Conservation (phyloP, 1,140 invertebrate species). For the Berghia stephanieae region DNA sequence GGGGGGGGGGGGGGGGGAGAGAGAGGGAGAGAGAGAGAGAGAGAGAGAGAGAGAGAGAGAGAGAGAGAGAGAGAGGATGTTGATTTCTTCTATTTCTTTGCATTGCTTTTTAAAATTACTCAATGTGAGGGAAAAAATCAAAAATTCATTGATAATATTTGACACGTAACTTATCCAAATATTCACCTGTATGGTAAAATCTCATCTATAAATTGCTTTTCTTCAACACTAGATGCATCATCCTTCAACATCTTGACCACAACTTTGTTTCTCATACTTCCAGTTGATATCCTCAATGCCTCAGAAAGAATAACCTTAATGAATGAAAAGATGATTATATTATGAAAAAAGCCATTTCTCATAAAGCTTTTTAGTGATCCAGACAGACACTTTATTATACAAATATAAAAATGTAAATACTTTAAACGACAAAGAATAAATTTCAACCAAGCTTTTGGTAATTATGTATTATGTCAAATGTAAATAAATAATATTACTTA, state of each 20-base stretch:
- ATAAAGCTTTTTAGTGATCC: too few relatives aligned
- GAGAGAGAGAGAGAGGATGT: background rate
- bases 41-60: background rate
- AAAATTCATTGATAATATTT: background rate
- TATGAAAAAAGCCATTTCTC: background rate
- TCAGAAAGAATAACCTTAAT: slow-evolving; percentile 78
- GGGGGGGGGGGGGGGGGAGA: background rate
- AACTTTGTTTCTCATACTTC: slow-evolving; percentile 62
- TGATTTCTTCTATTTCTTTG: too few relatives aligned
- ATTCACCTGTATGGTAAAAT: slow-evolving; percentile 72
- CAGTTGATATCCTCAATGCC: slow-evolving; percentile 70
- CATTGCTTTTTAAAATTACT: too few relatives aligned
- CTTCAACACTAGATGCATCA: slow-evolving; percentile 75
- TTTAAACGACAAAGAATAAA: slow-evolving; percentile 35
- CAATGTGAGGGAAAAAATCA: background rate
- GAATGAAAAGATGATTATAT: background rate
- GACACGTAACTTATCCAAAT: too few relatives aligned
- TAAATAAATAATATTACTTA: background rate
- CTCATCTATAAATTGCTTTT: slow-evolving; percentile 79
- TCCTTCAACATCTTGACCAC: slow-evolving; percentile 79
- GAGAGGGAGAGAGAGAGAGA: background rate
- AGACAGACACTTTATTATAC: too few relatives aligned
- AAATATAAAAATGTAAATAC: too few relatives aligned
- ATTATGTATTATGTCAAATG: background rate
- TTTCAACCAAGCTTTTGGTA: background rate